Evolutionary conservation across 2,888 invertebrate species (phyloP).

Genomic region (Lottia gigantea): DNA sequence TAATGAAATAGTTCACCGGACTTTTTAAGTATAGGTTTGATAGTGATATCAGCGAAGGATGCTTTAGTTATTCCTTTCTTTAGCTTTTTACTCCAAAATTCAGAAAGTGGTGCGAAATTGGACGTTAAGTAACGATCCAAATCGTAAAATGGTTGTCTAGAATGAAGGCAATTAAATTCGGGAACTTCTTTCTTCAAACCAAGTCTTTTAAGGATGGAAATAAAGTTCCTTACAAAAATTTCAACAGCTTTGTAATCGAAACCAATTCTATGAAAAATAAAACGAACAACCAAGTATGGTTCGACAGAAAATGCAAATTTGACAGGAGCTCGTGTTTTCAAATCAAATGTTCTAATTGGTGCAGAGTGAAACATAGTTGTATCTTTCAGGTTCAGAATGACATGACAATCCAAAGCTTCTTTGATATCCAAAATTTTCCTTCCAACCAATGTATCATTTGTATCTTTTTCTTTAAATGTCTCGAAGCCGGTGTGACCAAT

Average conservation of each 20-base stretch:
- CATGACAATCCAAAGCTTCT: background rate
- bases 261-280: background rate
- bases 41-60: background rate
- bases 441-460: background rate
- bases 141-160: background rate
- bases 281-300: background rate
- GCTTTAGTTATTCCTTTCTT: background rate
- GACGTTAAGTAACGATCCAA: background rate
- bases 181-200: background rate
- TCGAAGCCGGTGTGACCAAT: conserved; percentile 1
- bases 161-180: background rate
- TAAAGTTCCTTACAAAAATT: background rate
- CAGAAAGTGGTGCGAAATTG: background rate
- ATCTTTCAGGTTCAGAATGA: background rate
- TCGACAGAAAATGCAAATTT: background rate
- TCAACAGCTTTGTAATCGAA: background rate
- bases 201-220: background rate
- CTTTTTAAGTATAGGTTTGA: background rate
- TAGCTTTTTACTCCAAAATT: background rate
- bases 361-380: background rate
- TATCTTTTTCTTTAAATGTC: background rate
- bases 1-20: background rate
- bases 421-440: background rate
- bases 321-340: background rate
- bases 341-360: background rate